Percentiles rank a stretch among this genome's conserved stretches.
Evolutionary conservation across 2,113 vertebrate genomes (phyloP).

Genomic region (Scatophagus argus): DNA sequence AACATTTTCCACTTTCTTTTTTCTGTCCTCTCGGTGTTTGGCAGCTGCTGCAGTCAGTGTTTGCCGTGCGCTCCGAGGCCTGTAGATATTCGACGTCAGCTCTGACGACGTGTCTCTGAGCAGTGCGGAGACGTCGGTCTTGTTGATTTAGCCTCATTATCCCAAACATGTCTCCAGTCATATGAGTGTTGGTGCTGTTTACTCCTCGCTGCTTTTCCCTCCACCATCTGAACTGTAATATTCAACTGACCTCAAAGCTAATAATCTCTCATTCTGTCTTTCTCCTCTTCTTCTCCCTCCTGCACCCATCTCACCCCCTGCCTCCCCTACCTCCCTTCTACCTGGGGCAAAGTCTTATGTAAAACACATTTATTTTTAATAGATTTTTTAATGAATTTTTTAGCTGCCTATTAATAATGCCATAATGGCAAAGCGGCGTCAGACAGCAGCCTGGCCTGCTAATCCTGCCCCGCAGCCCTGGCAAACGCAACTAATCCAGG

Average conservation of each 20-base stretch:
- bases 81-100: constrained; percentile 34
- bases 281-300: constrained; percentile 83
- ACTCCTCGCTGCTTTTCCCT: constrained; percentile 76
- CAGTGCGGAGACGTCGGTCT: not conserved
- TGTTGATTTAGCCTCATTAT: constrained; percentile 70
- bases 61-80: constrained; percentile 28
- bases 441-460: constrained; percentile 93
- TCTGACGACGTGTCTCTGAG: constrained; percentile 39
- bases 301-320: constrained; percentile 67
- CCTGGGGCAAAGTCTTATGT: constrained; percentile 99
- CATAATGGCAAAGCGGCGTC: constrained; percentile 98
- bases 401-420: constrained; percentile 99
- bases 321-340: constrained; percentile 81
- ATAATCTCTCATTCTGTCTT: constrained; percentile 93
- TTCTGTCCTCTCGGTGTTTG: constrained; percentile 4
- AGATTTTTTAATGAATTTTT: constrained; percentile 99
- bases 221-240: constrained; percentile 91
- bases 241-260: constrained; percentile 93
- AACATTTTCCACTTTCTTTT: not conserved
- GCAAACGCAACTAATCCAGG: constrained; percentile 96
- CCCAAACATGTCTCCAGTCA: constrained; percentile 28
- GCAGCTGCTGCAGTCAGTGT: constrained; percentile 22
- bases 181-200: constrained; percentile 67
- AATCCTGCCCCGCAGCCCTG: constrained; percentile 99
- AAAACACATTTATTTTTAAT: constrained; percentile 99